Evolutionary conservation across 2,888 invertebrate species (phyloP), one percentile per base, ranked within the genome.

Genomic region (Ichneumon xanthorius): DNA sequence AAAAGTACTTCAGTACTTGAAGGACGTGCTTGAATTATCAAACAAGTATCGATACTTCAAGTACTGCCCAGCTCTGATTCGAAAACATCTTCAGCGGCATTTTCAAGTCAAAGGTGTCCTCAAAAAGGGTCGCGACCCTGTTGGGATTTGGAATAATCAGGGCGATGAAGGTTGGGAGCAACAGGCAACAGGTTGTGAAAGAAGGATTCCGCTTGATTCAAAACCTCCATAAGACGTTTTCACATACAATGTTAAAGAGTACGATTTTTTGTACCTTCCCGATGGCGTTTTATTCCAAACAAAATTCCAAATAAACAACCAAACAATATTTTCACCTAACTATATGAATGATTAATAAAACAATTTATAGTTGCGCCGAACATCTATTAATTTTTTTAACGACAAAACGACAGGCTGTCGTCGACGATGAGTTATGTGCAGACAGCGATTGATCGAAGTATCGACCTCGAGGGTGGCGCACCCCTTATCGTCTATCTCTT

Each of bases 401-500:
- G 11, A 58, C 1, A 14, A 58, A 58, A 48, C n/a, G 70, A 73
- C 70, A 75, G 53, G 65, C 22, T 68, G 65, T 58, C 63, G 37
- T 65, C 48, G 45, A 50, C 6, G 33, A 85, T 75, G 65, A 53
- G 65, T 40, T 22, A 5, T 65, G 48, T 50, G n/a, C 71, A 45
- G n/a, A 37, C 14, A 3, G 30, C 63, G 30, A 63, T 33, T 63
- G 7, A 79, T 37, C 37, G 67, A 45, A 55, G 63, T 45, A 82
- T 76, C 58, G 68, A 48, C 77, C 45, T 73, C 55, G 45, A 58
- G 68, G 33, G 67, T 48, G 82, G 71, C 85, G 61, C 85, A 82
- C 83, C 82, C 82, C 68, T 80, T 22, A 72, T 33, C 53, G 45
- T 48, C 68, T 30, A 19, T 11, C 55, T 45, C 30, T 30, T 30